Evolutionary conservation across 1,140 invertebrate genomes (phyloP).

Genomic region (Myzus persicae): DNA sequence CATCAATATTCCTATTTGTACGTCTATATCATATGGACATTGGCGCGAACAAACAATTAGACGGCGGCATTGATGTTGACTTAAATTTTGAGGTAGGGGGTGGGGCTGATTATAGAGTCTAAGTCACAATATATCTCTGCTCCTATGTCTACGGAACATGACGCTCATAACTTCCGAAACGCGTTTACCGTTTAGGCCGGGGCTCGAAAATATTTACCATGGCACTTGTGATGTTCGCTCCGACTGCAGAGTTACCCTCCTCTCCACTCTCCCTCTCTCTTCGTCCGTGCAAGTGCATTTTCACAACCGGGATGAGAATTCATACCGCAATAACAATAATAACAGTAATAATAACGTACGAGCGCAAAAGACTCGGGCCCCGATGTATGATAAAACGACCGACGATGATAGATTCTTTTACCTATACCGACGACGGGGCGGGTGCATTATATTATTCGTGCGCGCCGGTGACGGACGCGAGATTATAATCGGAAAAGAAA

Average conservation of each 20-base stretch:
- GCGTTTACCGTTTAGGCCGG: not conserved
- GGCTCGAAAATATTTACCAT: not conserved
- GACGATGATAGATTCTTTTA: conserved; percentile 30
- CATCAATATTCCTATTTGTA: no score
- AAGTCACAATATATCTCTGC: not conserved
- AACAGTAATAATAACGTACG: not conserved
- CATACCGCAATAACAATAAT: not conserved
- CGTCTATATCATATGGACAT: no score
- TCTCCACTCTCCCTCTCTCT: not conserved
- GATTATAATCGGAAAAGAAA: conserved; percentile 46
- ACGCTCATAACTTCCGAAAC: not conserved
- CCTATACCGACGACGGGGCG: not conserved
- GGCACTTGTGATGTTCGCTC: no score
- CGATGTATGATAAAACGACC: not conserved
- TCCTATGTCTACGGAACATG: not conserved
- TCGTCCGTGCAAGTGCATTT: not conserved
- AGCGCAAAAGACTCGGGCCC: not conserved
- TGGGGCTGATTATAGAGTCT: not conserved
- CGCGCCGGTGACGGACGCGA: conserved; percentile 6
- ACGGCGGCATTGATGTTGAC: not conserved
- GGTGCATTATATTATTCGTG: conserved; percentile 48
- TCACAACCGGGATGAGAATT: not conserved
- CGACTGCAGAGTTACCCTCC: no score
- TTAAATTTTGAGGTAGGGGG: not conserved
- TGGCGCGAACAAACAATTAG: no score